Base-by-base conservation (phyloP, 2,113 vertebrate species). In the Ceratotherium simum region DNA sequence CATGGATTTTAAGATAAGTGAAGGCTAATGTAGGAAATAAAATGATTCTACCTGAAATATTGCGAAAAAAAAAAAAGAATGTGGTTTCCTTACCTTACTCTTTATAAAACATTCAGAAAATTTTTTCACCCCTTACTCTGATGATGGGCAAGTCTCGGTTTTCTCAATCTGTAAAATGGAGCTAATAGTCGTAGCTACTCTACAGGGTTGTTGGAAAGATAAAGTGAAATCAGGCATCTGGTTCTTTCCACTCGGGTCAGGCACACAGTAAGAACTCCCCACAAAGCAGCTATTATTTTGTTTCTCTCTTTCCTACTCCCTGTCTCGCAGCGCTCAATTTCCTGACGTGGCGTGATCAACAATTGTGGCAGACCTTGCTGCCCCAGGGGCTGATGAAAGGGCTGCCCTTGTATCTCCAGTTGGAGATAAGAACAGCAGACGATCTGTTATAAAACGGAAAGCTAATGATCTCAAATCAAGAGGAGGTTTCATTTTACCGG, bases 381-480 rank as follows among this genome's bases (percentile, higher is more conserved):
- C 54, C 88, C 33, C 72, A 11, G 65, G 23, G 14, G 42, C 73
- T 0, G 31, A 70, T 31, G 75, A 60, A 27, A 80, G 39, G 76
- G 58, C 48, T 92, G 64, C 46, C 93, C 84, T 27, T 39, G 60
- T 46, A 33, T 80, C 85, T 70, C 79, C 54, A 75, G 29, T 12
- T 70, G 42, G 36, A 90, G 89, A 87, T 91, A 86, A 86, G 91
- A 62, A n/a, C 14, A n/a, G 42, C 75, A 91, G 85, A 92, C 80
- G 84, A 73, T 48, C 25, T 21, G 27, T 60, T 4, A 12, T 76
- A 46, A 85, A 96, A 64, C 73, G 79, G 73, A 91, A 72, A 81
- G 48, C 54, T 85, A 87, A 96, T 36, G 79, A 89, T 78, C 80
- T 97, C 97, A 64, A 64, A 91, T 82, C 79, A 72, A 91, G 85